Base-by-base conservation (phyloP, 2,797 vertebrate species). In the Ctenochaetus hawaiiensis region DNA sequence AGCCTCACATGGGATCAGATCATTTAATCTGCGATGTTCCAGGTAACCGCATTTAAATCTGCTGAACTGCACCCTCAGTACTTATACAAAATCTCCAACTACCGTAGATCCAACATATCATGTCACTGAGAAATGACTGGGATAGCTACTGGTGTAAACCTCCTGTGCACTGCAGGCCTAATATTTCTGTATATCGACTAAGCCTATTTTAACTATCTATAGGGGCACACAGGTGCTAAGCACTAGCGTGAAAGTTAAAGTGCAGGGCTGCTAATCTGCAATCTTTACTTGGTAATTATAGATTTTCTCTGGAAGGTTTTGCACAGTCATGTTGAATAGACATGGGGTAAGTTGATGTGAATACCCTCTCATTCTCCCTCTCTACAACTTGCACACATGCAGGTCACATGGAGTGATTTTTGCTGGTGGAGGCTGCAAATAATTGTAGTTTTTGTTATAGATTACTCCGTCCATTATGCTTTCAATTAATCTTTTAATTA, bases 31-130 rank as follows among this genome's bases (percentile, higher is more conserved):
- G 86, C 68, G 8, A 85, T 87, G 86, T 91, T 87, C 85, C 82
- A 91, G 91, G 83, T 92, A 92, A 91, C 80, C 79, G 71, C 80
- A 80, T 91, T 91, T 90, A 89, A 91, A 90, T 90, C 74, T 91
- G 78, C 78, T 89, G 87, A 89, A 87, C 79, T 90, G 87, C 75
- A 90, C 76, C 81, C 64, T 81, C 74, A 48, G 75, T 83, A 71
- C 78, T 87, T 82, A 57, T 77, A 78, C 72, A 78, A 86, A 83
- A 84, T 82, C 69, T 82, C 78, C 58, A 88, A 85, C 76, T 70
- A 79, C 72, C 83, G 66, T 74, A 72, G 61, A 74, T 78, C 20
- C 74, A 72, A 65, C 63, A 67, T 78, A 71, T 76, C 74, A 66
- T 69, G 60, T 75, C 69, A 75, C 58, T 3, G 22, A 66, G 72